These are phyloP conservation scores for Monodelphis domestica DNA, from an alignment of 2,797 vertebrate genomes.

Conservation along the genomic window DNA sequence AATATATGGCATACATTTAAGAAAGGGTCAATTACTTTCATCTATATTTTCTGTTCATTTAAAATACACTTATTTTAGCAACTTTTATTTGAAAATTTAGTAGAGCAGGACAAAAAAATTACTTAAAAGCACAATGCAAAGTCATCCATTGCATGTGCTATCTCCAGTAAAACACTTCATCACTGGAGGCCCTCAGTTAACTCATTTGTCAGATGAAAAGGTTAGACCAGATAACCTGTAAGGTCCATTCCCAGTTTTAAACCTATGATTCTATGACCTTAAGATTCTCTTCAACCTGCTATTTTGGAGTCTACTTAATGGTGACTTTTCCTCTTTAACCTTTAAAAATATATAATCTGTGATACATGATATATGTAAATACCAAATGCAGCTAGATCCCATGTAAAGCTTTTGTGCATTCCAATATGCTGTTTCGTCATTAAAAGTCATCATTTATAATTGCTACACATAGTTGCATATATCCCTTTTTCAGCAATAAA, in stretches of 20 bases:
- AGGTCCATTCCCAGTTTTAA: neutral
- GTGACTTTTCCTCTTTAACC: constrained; percentile 31
- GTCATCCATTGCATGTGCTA: neutral
- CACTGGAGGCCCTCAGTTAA: constrained; percentile 29
- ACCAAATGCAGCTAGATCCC: constrained; percentile 46
- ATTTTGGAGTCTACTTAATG: constrained; percentile 45
- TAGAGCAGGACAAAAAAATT: neutral
- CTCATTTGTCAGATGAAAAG: constrained; percentile 63
- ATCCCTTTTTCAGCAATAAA: constrained; percentile 46
- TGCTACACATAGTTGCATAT: constrained; percentile 39
- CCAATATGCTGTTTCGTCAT: constrained; percentile 43
- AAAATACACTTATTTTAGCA: neutral
- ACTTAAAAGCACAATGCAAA: neutral
- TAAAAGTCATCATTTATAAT: constrained; percentile 44
- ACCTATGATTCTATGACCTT: neutral
- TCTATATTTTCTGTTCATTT: neutral
- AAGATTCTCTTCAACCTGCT: constrained; percentile 10
- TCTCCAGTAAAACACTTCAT: neutral
- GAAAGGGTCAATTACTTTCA: neutral
- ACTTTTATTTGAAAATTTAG: neutral
- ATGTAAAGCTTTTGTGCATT: constrained; percentile 14
- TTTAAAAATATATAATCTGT: constrained; percentile 33
- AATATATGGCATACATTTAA: neutral
- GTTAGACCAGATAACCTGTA: neutral
- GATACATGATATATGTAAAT: constrained; percentile 30